Conservation (phyloP, 2,797 vertebrate species). For the Tokudaia tokunoshimensis region DNA sequence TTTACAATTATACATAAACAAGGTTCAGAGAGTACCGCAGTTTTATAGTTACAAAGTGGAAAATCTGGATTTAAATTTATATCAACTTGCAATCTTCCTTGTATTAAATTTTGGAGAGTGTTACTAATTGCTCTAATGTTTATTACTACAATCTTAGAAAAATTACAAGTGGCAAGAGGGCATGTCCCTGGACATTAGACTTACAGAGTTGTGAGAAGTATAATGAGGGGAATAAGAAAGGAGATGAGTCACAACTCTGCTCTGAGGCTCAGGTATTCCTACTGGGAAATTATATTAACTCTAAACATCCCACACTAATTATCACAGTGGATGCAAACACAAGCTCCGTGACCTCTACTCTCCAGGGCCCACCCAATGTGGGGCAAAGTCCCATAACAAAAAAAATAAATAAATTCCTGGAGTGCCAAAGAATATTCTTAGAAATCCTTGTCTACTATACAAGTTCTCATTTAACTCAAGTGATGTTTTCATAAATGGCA, state of each 20-base stretch:
- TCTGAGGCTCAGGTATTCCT: not conserved
- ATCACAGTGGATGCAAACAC: not conserved
- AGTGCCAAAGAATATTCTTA: not conserved
- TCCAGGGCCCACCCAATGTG: no score
- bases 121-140: not conserved
- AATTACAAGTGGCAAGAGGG: not conserved
- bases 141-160: not conserved
- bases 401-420: not conserved
- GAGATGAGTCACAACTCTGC: not conserved
- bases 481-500: no score
- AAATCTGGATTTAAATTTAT: not conserved
- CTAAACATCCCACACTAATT: not conserved
- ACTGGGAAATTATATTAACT: not conserved
- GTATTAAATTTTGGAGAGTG: no score
- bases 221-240: not conserved
- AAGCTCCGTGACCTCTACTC: not conserved
- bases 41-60: not conserved
- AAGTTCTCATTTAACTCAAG: not conserved
- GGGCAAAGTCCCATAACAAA: not conserved
- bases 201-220: not conserved
- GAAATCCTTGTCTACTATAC: not conserved
- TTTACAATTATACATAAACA: not conserved
- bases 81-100: not conserved
- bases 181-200: not conserved
- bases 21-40: not conserved